These are phyloP conservation scores for Edolisoma coerulescens DNA, from an alignment of 2,113 vertebrate species.

Conservation along the genomic window DNA sequence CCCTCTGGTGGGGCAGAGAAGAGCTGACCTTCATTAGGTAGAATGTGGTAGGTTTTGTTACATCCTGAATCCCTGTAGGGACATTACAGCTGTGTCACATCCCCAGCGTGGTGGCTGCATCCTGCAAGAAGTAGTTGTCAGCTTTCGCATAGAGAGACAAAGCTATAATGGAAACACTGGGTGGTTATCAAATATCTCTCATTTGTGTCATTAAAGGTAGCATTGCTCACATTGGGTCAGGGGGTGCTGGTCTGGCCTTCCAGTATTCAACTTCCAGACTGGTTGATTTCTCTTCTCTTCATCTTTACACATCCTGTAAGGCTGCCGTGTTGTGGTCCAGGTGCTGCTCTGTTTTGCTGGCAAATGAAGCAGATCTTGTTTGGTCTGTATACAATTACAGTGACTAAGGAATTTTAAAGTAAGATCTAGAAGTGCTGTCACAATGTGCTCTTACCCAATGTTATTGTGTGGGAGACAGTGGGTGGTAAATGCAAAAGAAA, in stretches of 20 bases:
- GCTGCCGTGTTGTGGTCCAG: not conserved
- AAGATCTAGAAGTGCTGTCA: not conserved
- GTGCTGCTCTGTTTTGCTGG: not conserved
- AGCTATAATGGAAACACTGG: not conserved
- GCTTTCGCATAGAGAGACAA: not conserved
- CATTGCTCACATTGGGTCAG: not conserved
- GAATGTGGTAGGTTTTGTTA: not conserved
- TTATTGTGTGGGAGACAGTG: not conserved
- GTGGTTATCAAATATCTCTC: not conserved
- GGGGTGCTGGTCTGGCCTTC: not conserved
- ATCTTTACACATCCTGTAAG: not conserved
- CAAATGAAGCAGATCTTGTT: not conserved
- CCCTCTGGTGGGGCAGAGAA: not conserved
- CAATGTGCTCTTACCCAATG: not conserved
- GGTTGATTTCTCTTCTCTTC: not conserved
- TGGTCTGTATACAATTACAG: not conserved
- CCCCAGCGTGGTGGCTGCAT: rapidly evolving
- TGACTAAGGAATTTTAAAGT: not conserved
- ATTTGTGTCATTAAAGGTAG: not conserved
- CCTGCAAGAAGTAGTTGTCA: not conserved
- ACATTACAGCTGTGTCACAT: not conserved
- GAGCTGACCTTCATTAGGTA: not conserved
- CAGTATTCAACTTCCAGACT: not conserved
- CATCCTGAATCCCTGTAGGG: not conserved
- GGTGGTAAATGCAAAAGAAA: not conserved